These are phyloP conservation scores for Gambusia affinis DNA, from an alignment of 2,113 vertebrate species.

Conservation along the genomic window DNA sequence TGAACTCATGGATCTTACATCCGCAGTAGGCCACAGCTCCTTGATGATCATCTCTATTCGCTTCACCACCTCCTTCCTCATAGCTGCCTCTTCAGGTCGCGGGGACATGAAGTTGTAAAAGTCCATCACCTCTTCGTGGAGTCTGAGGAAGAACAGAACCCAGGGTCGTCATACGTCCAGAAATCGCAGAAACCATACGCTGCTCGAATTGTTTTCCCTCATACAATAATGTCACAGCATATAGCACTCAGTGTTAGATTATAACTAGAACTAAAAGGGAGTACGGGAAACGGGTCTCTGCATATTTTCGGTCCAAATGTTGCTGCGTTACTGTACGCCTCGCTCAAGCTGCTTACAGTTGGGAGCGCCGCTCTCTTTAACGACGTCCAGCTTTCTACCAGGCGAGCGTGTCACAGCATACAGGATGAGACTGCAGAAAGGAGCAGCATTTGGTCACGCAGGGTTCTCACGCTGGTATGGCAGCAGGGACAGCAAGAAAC, in stretches of 20 bases:
- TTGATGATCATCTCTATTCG: conserved; percentile 95
- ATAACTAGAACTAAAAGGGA: not conserved
- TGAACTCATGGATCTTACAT: conserved; percentile 80
- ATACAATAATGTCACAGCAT: no score
- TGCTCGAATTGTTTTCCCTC: no score
- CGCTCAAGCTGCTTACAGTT: not conserved
- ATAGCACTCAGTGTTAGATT: no score
- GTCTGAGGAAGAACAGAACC: conserved; percentile 71
- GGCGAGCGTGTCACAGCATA: not conserved
- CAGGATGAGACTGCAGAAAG: not conserved
- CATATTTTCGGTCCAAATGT: not conserved
- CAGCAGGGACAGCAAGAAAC: not conserved
- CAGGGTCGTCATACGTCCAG: not conserved
- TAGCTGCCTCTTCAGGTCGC: conserved; percentile 92
- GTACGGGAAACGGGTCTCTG: no score
- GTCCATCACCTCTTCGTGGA: conserved; percentile 97
- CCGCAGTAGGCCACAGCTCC: conserved; percentile 94
- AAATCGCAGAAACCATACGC: not conserved
- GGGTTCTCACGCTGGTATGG: not conserved
- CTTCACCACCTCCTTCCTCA: conserved; percentile 96
- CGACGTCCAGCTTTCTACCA: not conserved
- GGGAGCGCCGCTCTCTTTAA: not conserved
- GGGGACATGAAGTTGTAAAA: conserved; percentile 99
- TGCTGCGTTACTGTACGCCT: not conserved
- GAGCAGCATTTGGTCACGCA: not conserved